Conservation (phyloP, 2,797 vertebrate species). For the Sebastes baramenuke region DNA sequence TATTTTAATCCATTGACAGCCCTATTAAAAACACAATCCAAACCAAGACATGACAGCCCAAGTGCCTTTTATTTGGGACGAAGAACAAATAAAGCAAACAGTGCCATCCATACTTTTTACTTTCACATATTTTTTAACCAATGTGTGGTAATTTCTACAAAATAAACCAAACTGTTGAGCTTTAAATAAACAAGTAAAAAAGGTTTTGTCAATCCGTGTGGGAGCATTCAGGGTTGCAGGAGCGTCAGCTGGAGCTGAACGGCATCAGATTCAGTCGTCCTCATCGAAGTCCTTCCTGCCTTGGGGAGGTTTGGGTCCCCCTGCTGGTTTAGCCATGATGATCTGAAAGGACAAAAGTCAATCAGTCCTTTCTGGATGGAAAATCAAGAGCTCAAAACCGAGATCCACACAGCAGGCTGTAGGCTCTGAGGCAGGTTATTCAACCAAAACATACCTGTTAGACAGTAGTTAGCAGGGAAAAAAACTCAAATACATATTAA, state of each 20-base stretch:
- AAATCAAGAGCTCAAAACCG: not conserved
- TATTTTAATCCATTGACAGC: too few species aligned
- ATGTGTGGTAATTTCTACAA: slow-evolving; percentile 53
- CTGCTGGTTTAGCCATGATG: slow-evolving; percentile 93
- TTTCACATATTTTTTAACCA: slow-evolving; percentile 49
- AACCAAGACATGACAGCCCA: slow-evolving; percentile 49
- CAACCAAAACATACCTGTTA: not conserved
- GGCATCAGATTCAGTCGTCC: slow-evolving; percentile 86
- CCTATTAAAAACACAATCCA: not conserved
- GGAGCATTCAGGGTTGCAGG: slow-evolving; percentile 7
- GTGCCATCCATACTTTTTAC: slow-evolving; percentile 56
- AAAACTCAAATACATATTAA: not conserved
- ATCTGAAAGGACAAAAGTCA: slow-evolving; percentile 78
- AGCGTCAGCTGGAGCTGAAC: slow-evolving; percentile 15
- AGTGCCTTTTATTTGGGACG: slow-evolving; percentile 77
- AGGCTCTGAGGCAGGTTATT: not conserved
- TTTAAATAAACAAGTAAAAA: slow-evolving; percentile 83
- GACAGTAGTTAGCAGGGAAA: not conserved
- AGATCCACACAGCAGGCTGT: not conserved
- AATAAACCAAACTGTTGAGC: slow-evolving; percentile 64
- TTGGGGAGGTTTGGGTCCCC: slow-evolving; percentile 93
- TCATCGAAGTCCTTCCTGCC: slow-evolving; percentile 95
- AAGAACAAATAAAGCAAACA: slow-evolving; percentile 69
- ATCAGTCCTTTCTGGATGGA: not conserved
- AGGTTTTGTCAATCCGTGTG: slow-evolving; percentile 38